phyloP scores from a whole-genome alignment of 1,140 invertebrate genomes.

The Calosoma granatense region DNA sequence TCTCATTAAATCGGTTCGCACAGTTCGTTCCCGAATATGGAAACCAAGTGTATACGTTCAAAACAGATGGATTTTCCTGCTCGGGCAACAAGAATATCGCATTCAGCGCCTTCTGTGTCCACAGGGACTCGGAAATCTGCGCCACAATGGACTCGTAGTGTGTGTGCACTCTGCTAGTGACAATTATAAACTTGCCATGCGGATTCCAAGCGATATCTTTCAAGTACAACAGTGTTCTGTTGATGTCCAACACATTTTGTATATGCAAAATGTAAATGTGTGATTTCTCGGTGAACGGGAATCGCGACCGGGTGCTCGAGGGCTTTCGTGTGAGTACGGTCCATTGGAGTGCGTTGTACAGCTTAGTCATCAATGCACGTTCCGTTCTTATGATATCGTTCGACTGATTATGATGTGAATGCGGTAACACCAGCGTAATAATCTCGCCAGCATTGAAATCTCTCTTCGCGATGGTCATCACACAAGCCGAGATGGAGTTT shows the following conservation, averaged over 20 bases:
- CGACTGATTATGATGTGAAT: too few species aligned
- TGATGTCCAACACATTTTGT: not conserved
- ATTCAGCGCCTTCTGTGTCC: constrained; percentile 17
- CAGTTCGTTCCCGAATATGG: constrained; percentile 19
- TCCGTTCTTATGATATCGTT: too few species aligned
- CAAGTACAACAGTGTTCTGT: not conserved
- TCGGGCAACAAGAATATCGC: constrained; percentile 16
- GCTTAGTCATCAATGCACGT: not conserved
- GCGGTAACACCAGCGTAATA: too few species aligned
- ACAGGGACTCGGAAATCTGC: constrained; percentile 17
- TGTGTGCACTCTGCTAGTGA: constrained; percentile 15
- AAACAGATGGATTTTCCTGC: constrained; percentile 10
- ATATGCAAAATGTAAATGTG: not conserved
- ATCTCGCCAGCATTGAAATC: too few species aligned
- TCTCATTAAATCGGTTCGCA: constrained; percentile 13
- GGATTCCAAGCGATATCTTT: constrained; percentile 19
- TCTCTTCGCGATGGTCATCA: too few species aligned
- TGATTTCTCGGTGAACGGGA: too few species aligned
- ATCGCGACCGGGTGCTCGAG: too few species aligned
- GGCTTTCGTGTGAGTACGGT: too few species aligned
- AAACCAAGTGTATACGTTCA: constrained; percentile 22
- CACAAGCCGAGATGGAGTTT: too few species aligned
- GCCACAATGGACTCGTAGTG: constrained; percentile 7
- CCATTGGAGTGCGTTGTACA: not conserved
- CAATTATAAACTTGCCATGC: constrained; percentile 22